These are phyloP conservation scores for Eulithis prunata DNA, from an alignment of 2,888 invertebrate genomes.

Conservation along the genomic window DNA sequence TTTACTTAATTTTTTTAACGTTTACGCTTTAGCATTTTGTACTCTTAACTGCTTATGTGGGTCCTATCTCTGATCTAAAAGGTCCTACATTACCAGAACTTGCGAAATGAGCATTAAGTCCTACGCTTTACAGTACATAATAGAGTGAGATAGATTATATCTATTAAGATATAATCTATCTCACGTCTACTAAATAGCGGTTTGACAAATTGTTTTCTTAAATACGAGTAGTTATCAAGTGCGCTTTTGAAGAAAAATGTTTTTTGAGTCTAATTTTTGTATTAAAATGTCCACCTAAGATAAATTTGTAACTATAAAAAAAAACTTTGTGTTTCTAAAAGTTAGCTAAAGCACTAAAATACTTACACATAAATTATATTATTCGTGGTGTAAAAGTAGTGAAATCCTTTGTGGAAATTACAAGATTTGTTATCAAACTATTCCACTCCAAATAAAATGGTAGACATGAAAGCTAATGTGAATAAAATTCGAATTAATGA, in stretches of 20 bases:
- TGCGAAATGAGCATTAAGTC: conserved; percentile 55
- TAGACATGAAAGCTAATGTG: conserved; percentile 68
- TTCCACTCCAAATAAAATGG: conserved; percentile 60
- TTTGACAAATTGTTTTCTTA: conserved; percentile 43
- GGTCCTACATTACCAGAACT: conserved; percentile 49
- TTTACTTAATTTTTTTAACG: not conserved
- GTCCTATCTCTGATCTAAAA: conserved; percentile 42
- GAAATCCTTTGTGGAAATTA: conserved; percentile 46
- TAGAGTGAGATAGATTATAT: too few species aligned
- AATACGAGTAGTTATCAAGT: not conserved
- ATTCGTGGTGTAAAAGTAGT: conserved; percentile 12
- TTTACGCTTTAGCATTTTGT: not conserved
- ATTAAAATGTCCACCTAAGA: too few species aligned
- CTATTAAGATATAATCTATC: conserved; percentile 70
- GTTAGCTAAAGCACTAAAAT: too few species aligned
- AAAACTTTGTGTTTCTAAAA: too few species aligned
- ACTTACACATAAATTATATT: too few species aligned
- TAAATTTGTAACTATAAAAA: too few species aligned
- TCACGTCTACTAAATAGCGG: conserved; percentile 66
- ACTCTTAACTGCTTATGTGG: not conserved
- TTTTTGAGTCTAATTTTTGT: too few species aligned
- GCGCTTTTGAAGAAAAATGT: not conserved
- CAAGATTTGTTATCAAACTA: conserved; percentile 59
- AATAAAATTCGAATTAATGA: conserved; percentile 77
- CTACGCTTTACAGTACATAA: conserved; percentile 55